A percentile compares a stretch with the other conserved stretches of the same genome.
These are phyloP conservation scores for Eptesicus fuscus DNA, from an alignment of 2,113 vertebrate genomes.

Conservation along the genomic window DNA sequence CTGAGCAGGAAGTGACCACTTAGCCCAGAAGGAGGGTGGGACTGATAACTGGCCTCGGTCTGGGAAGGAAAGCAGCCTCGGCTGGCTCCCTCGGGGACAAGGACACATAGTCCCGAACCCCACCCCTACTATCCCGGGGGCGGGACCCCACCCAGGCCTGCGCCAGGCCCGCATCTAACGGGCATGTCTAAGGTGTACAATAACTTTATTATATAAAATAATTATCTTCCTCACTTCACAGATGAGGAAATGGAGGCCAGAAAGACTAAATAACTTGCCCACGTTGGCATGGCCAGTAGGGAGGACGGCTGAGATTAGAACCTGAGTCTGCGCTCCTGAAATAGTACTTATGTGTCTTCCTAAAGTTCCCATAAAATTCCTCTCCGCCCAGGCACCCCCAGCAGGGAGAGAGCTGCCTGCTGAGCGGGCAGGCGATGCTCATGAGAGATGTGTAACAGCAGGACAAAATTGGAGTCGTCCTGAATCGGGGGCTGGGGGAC, in stretches of 20 bases:
- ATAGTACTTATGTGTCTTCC: not conserved
- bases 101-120: not conserved
- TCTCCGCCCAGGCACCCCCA: not conserved
- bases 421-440: accelerated
- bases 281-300: not conserved
- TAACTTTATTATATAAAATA: not conserved
- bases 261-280: not conserved
- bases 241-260: not conserved
- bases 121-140: accelerated
- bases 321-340: accelerated
- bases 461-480: not conserved
- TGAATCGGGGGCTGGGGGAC: accelerated
- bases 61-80: not conserved
- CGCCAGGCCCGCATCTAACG: not conserved
- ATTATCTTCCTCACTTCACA: not conserved
- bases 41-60: not conserved
- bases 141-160: accelerated
- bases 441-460: not conserved
- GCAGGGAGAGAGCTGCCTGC: not conserved
- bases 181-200: not conserved
- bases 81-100: not conserved
- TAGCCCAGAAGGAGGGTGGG: not conserved
- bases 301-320: not conserved
- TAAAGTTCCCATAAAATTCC: too few relatives aligned
- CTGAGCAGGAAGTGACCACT: not conserved